Evolutionary conservation across 2,797 vertebrate species (phyloP), one percentile per base, ranked within the genome.

Genomic region (Falco novaeseelandiae): DNA sequence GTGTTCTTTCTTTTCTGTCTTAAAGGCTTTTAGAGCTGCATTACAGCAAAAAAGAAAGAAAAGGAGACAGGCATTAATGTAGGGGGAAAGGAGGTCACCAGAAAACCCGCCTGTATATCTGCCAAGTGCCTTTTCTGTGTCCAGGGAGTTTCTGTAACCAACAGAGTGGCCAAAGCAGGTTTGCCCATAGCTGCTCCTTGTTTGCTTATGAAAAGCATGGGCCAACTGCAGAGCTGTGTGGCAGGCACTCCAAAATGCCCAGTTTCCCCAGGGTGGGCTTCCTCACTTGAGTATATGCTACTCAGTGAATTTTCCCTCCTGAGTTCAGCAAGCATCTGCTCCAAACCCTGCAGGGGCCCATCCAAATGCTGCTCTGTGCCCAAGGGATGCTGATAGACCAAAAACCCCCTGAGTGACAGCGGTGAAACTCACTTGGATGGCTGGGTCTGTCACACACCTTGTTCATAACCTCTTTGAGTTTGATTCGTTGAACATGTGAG

Each of bases 261-360:
- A 30, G 19, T 52, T 87, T 91, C 19, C 20, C 9, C 3, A 1
- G 15, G 34, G 12, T 34, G 29, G 16, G 6, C 36, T 70, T 3
- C 54, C 48, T 80, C 4, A 0, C 7, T 0, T 0, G 2, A 8
- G n/a, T 38, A n/a, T 0, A 0, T 69, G 32, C 4, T 74, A 14
- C 17, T 36, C 1, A 0, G n/a, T 2, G 5, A 55, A 14, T 74
- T 87, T 84, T 89, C 23, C 17, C 8, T 72, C 34, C 44, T 40
- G 30, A 42, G 32, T 32, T 52, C 59, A 83, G 34, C 1, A 1
- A 36, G 4, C 3, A 1, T 46, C 29, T 34, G 23, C 21, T 71
- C 44, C 49, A 83, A 34, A 36, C 27, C 26, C 52, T 61, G 10
- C 23, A 34, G 32, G 14, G 16, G 7, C 62, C 61, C 3, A 2